Evolutionary conservation across 2,888 invertebrate species (phyloP), one percentile per base, ranked within the genome.

Genomic region (Smittia sp.): DNA sequence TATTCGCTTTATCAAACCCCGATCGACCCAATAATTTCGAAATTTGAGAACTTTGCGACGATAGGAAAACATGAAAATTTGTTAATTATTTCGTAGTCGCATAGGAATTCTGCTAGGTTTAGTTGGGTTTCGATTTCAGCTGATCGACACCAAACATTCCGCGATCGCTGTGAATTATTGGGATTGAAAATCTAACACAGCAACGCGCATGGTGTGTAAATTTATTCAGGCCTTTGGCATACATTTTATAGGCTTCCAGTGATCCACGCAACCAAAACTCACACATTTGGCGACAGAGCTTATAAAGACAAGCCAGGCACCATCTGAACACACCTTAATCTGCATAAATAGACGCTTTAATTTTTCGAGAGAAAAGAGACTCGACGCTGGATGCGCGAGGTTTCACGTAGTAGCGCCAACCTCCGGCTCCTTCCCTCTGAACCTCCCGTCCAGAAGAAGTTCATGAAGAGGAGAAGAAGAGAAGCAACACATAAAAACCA

Each of bases 311-410:
- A 18, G 22, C 6, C 27, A 3, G 13, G 27, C 63, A 63, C 25
- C n/a, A 13, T 25, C 63, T 27, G 63, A 63, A 63, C 63, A 63
- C 63, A 63, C 63, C 63, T 63, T n/a, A 63, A 63, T 63, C 63
- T 63, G 63, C 63, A 63, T 63, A 63, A 63, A 27, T 58, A 58
- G 22, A 58, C 58, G 22, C 18, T 58, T 58, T 58, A 58, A 58
- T 58, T 18, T 18, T 58, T 58, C 58, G 58, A 58, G 58, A 58
- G 58, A 58, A 58, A 58, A 58, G 58, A 58, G 58, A 58, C 2
- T 4, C n/a, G 32, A 13, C 58, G 22, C 2, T 58, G 58, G 58
- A 58, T 13, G 18, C 58, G 22, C 58, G 22, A 58, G 18, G 22
- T 22, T 58, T 58, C 3, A 13, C 58, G 18, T 6, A 15, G 46